Evolutionary conservation across 2,113 vertebrate genomes (phyloP).

Genomic region (Hypanus sabinus): DNA sequence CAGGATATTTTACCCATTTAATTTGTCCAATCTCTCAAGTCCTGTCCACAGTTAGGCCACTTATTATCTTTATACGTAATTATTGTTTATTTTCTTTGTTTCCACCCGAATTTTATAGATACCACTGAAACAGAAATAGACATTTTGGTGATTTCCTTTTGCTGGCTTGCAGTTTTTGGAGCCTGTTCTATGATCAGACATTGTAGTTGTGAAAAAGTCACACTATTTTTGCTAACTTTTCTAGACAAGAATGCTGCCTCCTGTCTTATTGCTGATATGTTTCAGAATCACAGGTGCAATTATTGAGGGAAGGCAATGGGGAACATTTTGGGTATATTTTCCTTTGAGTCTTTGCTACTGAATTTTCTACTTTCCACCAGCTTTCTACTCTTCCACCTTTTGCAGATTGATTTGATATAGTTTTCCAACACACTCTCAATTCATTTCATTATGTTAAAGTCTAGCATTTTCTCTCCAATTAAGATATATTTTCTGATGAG

Average conservation of each 20-base stretch:
- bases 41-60: neutral
- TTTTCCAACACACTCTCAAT: neutral
- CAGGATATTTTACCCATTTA: neutral
- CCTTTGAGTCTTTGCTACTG: neutral
- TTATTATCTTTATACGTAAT: neutral
- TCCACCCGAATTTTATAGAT: neutral
- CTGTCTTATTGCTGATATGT: neutral
- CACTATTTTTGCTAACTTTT: neutral
- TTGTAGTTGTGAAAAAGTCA: neutral
- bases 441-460: neutral
- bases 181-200: neutral
- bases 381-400: neutral
- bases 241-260: neutral
- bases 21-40: neutral
- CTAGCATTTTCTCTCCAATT: neutral
- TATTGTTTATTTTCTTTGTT: neutral
- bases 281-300: neutral
- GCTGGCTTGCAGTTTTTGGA: neutral
- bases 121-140: neutral
- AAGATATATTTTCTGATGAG: neutral
- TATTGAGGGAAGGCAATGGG: neutral
- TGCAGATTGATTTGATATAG: neutral
- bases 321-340: neutral
- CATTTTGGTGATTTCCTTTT: neutral
- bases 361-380: no score